Conservation (phyloP, 2,113 vertebrate genomes). For the Caranx ignobilis region DNA sequence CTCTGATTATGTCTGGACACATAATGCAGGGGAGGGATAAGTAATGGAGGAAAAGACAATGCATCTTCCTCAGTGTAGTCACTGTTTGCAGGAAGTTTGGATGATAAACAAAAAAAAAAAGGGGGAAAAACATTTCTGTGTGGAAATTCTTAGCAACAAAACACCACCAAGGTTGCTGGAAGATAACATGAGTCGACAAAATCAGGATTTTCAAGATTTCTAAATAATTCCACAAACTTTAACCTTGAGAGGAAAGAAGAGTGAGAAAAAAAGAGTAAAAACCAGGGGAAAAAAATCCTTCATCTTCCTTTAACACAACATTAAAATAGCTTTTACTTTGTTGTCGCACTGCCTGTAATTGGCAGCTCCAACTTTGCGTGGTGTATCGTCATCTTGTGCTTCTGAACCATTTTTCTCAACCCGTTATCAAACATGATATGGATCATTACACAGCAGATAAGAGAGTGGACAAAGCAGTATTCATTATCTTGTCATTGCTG, state of each 20-base stretch:
- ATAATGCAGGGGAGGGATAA: conserved; percentile 21
- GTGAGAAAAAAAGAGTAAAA: not conserved
- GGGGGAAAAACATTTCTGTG: not conserved
- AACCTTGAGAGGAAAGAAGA: not conserved
- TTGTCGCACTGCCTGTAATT: conserved; percentile 13
- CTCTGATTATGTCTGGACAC: conserved; percentile 5
- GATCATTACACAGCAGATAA: conserved; percentile 74
- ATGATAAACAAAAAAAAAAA: not conserved
- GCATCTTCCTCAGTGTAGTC: conserved; percentile 1
- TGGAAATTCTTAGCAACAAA: not conserved
- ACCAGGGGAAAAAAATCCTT: not conserved
- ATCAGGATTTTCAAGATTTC: not conserved
- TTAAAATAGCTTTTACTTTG: conserved; percentile 21
- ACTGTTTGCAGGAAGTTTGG: not conserved
- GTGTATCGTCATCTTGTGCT: conserved; percentile 39
- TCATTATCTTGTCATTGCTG: conserved; percentile 80
- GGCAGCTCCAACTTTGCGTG: conserved; percentile 37
- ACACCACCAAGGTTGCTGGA: not conserved
- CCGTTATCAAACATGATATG: conserved; percentile 73
- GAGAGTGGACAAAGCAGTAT: conserved; percentile 69
- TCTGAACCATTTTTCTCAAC: conserved; percentile 43
- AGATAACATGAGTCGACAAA: conserved; percentile 9
- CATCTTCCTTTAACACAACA: conserved; percentile 17
- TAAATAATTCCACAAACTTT: conserved; percentile 11
- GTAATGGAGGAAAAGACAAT: not conserved